phyloP scores from a whole-genome alignment of 2,888 invertebrate species.

The Cacoxenus indagator region DNA sequence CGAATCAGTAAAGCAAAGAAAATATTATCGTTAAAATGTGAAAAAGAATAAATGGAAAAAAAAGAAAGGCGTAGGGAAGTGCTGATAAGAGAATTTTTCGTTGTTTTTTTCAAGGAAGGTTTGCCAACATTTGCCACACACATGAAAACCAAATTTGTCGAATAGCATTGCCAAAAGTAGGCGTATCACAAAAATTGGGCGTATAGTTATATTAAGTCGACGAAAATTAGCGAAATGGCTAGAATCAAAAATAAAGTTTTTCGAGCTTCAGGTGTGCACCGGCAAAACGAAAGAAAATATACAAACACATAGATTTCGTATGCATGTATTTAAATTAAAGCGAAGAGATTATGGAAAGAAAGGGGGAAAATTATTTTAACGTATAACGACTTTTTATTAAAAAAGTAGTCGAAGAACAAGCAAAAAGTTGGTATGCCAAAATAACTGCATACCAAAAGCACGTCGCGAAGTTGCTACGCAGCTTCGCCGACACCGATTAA shows the following conservation, averaged over 20 bases:
- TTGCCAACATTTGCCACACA: neutral
- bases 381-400: conserved; percentile 66
- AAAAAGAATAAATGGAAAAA: too few relatives aligned
- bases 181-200: neutral
- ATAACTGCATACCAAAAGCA: conserved; percentile 40
- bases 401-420: conserved; percentile 35
- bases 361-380: conserved; percentile 53
- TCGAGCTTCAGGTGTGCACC: neutral
- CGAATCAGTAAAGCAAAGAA: too few relatives aligned
- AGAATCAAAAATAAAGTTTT: neutral
- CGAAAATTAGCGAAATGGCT: neutral
- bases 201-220: neutral
- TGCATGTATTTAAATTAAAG: neutral
- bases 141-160: neutral
- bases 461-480: neutral
- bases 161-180: neutral
- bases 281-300: conserved; percentile 23
- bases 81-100: too few relatives aligned
- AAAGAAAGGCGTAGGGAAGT: too few relatives aligned
- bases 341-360: conserved; percentile 26
- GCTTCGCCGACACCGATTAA: too few relatives aligned
- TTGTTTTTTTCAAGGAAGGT: neutral
- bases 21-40: too few relatives aligned
- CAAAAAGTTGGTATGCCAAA: conserved; percentile 31
- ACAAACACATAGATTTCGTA: conserved; percentile 7